Conservation (phyloP, 2,888 invertebrate species). For the Asteroscopus sphinx region DNA sequence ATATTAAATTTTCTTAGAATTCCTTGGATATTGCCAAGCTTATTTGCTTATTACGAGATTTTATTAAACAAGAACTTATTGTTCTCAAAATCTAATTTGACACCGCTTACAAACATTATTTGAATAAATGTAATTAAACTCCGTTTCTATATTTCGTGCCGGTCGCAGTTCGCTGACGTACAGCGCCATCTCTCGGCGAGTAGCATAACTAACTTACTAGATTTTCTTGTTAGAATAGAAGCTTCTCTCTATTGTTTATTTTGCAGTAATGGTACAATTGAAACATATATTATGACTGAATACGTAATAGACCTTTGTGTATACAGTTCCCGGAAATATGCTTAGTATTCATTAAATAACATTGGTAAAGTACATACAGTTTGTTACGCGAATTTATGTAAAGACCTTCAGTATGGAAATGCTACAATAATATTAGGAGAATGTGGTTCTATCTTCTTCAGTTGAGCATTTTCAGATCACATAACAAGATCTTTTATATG, state of each 20-base stretch:
- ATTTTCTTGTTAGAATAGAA: constrained; percentile 6
- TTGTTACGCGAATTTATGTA: neutral
- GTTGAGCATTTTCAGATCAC: constrained; percentile 20
- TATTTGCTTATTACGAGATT: constrained; percentile 15
- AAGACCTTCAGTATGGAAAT: constrained; percentile 38
- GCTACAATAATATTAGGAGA: constrained; percentile 38
- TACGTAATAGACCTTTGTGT: constrained; percentile 30
- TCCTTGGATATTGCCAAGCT: constrained; percentile 7
- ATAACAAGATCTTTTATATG: neutral
- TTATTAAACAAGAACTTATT: constrained; percentile 34
- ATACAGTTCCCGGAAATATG: constrained; percentile 29
- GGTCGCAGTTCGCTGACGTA: constrained; percentile 6
- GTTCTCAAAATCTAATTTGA: constrained; percentile 37
- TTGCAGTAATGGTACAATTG: constrained; percentile 42
- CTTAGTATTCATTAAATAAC: constrained; percentile 33
- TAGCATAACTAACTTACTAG: constrained; percentile 40
- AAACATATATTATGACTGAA: constrained; percentile 46
- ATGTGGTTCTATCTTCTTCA: constrained; percentile 18
- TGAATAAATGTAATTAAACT: constrained; percentile 13
- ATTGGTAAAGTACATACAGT: constrained; percentile 32
- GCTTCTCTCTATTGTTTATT: constrained; percentile 43
- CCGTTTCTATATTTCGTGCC: neutral
- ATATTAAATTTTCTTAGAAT: constrained; percentile 40
- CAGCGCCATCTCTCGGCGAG: constrained; percentile 55
- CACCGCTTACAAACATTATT: constrained; percentile 28